Base-by-base conservation (phyloP, 2,888 invertebrate species). In the Norana najaformis region DNA sequence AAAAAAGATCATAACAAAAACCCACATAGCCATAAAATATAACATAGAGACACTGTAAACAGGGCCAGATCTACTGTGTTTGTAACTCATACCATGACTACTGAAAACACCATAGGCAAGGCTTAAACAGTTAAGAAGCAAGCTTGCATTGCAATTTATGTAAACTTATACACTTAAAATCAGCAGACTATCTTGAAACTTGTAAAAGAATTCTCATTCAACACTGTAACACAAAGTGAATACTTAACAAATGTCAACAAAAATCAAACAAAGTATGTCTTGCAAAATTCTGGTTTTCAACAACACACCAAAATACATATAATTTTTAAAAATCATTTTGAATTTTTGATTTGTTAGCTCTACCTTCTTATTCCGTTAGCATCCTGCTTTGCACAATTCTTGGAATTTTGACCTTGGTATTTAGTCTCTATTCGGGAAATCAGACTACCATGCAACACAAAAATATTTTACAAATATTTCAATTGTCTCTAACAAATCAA, bases 121-220 rank as follows among this genome's bases (percentile, higher is more conserved):
- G 69, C n/a, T 69, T 69, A 69, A 69, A 69, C n/a, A n/a, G 69
- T 69, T n/a, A 69, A 69, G 69, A 30, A 69, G 53, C 53, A 53
- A 30, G 53, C 4, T 6, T 6, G 30, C 6, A 53, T 30, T 53
- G 30, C 30, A 23, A 53, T 53, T 53, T 18, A 53, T 53, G 53
- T 16, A 13, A 47, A 47, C 47, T 47, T 13, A 47, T 53, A 11
- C 23, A 53, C 53, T 53, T 53, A 53, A 69, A 69, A 69, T 30
- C 69, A 69, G n/a, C 69, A 8, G 69, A 69, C 69, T 8, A n/a
- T n/a, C 11, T 69, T n/a, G 11, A 5, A 69, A 1, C 30, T n/a
- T n/a, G 16, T n/a, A 69, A n/a, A 8, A 13, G n/a, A 69, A 69
- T 69, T 11, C 14, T 69, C 11, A n/a, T 30, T 69, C 30, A 69